Evolutionary conservation across 2,888 invertebrate genomes (phyloP), one percentile per base, ranked within the genome.

Genomic region (Hermodice carunculata): DNA sequence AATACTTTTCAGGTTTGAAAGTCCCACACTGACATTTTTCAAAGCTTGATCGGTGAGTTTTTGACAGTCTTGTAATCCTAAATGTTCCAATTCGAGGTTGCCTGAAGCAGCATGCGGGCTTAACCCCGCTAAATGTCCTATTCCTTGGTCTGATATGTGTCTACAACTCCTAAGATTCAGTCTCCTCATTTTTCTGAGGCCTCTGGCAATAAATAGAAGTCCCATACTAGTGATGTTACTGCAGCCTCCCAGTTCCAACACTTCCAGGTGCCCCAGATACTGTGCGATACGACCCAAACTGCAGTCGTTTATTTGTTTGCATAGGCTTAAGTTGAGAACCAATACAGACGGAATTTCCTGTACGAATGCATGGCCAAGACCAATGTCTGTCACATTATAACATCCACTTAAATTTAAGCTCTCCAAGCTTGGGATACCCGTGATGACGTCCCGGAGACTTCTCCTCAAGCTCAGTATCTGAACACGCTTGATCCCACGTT

Each of bases 271-370:
- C 86, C 78, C 92, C 53, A 95, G 87, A 79, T 91, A 91, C 84
- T 93, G 93, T 46, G 94, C 93, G 86, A 96, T 95, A 80, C 92
- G 89, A 22, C 92, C 92, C 29, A 96, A 89, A 57, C 94, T 93
- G 31, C 92, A 91, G 86, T 97, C 96, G n/a, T 95, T 94, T 67
- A 97, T 92, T 88, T 96, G 96, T 86, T 97, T 97, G 88, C 97
- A 97, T 64, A 96, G 88, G 49, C 95, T 95, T 59, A 97, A 89
- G 86, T 97, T 94, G 69, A 97, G 89, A 76, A 92, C 90, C 70
- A 91, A 92, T 58, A 97, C 88, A 37, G 92, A 90, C 57, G 93
- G 92, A 71, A 93, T 88, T 74, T 94, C 93, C 42, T 78, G 76
- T 49, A 91, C 90, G 79, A 97, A 92, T 2, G 95, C 95, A 78